These are phyloP conservation scores for Chamaea fasciata DNA, from an alignment of 2,113 vertebrate species.

Conservation along the genomic window DNA sequence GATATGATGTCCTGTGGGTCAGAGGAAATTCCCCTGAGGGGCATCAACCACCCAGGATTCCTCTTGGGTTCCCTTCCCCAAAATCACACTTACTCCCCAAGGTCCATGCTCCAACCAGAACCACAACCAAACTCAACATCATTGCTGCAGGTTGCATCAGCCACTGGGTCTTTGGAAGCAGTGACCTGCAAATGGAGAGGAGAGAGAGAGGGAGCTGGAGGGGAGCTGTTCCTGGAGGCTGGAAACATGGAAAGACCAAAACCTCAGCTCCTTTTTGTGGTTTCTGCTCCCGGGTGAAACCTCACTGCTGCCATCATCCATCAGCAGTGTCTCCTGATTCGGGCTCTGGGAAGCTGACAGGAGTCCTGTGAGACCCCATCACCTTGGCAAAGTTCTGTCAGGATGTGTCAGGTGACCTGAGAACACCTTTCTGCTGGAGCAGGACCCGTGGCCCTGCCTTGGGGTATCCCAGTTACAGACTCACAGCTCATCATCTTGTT, in stretches of 20 bases:
- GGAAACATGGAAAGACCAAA: not conserved
- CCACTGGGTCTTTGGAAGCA: not conserved
- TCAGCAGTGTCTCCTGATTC: rapidly evolving
- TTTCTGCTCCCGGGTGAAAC: not conserved
- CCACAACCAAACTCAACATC: not conserved
- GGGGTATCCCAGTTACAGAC: not conserved
- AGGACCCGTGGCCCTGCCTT: not conserved
- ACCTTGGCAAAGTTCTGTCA: not conserved
- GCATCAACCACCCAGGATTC: not conserved
- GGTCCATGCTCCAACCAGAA: not conserved
- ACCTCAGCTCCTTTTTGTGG: not conserved
- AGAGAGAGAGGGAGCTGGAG: not conserved
- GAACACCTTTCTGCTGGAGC: not conserved
- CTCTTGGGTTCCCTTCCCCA: not conserved
- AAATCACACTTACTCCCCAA: slow-evolving; percentile 23
- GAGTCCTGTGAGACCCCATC: not conserved
- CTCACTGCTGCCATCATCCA: rapidly evolving
- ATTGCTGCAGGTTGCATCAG: not conserved
- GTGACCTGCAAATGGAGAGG: not conserved
- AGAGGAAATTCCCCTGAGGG: not conserved
- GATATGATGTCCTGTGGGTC: not conserved
- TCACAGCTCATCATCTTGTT: not conserved
- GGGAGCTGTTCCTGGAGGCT: not conserved
- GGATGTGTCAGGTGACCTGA: not conserved
- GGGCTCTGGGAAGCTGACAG: not conserved